Percentiles rank a stretch among this genome's conserved stretches.
Evolutionary conservation across 2,888 invertebrate genomes (phyloP).

Genomic region (Melinopterus prodromus): DNA sequence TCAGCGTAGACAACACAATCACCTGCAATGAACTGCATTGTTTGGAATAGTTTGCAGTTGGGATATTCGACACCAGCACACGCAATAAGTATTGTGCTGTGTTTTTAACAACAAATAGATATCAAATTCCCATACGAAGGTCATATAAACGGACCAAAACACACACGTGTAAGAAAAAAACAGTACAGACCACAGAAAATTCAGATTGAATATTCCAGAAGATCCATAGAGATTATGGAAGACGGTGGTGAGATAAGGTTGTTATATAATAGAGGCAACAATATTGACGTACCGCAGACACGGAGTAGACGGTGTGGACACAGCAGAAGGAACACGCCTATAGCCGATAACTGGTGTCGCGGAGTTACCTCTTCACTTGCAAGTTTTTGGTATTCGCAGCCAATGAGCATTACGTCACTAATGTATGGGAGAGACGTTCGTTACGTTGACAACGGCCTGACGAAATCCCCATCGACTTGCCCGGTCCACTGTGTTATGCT

Average conservation of each 20-base stretch:
- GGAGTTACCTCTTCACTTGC: too few relatives aligned
- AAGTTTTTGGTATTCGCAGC: neutral
- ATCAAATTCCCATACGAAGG: neutral
- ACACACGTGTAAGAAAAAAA: neutral
- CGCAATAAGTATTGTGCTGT: neutral
- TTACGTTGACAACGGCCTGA: neutral
- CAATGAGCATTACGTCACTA: neutral
- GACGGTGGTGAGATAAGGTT: neutral
- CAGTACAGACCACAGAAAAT: neutral
- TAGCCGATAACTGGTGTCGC: too few relatives aligned
- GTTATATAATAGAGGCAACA: neutral
- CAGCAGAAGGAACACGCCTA: neutral
- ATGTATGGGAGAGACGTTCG: neutral
- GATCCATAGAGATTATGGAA: neutral
- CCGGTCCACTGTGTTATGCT: neutral
- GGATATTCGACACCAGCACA: neutral
- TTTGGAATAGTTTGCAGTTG: constrained; percentile 4
- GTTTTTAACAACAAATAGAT: neutral
- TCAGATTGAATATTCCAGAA: neutral
- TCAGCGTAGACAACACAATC: neutral
- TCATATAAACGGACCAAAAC: neutral
- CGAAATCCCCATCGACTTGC: too few relatives aligned
- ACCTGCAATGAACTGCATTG: neutral
- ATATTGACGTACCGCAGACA: neutral
- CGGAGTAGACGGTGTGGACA: neutral